These are phyloP conservation scores for Trematomus loennbergii DNA, from an alignment of 2,113 vertebrate genomes.

Conservation along the genomic window DNA sequence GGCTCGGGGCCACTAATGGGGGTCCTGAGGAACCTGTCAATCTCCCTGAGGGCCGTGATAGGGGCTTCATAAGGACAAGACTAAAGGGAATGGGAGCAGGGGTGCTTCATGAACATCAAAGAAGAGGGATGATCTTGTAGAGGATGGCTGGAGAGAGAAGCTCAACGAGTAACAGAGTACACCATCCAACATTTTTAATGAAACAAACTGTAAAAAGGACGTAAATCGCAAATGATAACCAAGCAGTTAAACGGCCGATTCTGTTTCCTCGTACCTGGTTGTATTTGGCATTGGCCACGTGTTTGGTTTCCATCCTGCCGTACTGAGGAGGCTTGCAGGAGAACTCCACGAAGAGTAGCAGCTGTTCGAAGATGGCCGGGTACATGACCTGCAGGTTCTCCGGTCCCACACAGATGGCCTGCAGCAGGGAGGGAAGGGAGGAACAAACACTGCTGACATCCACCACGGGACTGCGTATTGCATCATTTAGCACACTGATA, in stretches of 20 bases:
- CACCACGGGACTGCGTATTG: slow-evolving; percentile 51
- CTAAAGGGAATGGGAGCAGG: neutral
- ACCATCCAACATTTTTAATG: slow-evolving; percentile 11
- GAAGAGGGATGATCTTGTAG: slow-evolving; percentile 26
- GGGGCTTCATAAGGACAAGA: slow-evolving; percentile 26
- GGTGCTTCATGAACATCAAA: slow-evolving; percentile 34
- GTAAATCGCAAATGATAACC: slow-evolving; percentile 15
- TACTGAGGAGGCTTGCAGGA: slow-evolving; percentile 98
- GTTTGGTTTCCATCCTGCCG: slow-evolving; percentile 97
- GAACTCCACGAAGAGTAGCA: slow-evolving; percentile 97
- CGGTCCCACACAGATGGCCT: slow-evolving; percentile 97
- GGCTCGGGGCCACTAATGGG: slow-evolving; percentile 19
- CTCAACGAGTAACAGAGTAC: slow-evolving; percentile 5
- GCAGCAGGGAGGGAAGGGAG: slow-evolving; percentile 69
- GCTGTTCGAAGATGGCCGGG: slow-evolving; percentile 97
- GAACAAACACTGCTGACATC: slow-evolving; percentile 74
- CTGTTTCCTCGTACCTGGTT: slow-evolving; percentile 89
- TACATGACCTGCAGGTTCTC: slow-evolving; percentile 99
- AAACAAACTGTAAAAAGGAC: slow-evolving; percentile 12
- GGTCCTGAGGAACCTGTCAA: slow-evolving; percentile 34
- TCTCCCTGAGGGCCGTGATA: slow-evolving; percentile 2
- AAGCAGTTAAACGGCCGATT: neutral
- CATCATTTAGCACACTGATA: slow-evolving; percentile 59
- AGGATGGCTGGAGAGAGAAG: slow-evolving; percentile 27
- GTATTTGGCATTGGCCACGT: slow-evolving; percentile 98